Evolutionary conservation across 2,888 invertebrate species (phyloP).

Genomic region (Eupithecia insigniata): DNA sequence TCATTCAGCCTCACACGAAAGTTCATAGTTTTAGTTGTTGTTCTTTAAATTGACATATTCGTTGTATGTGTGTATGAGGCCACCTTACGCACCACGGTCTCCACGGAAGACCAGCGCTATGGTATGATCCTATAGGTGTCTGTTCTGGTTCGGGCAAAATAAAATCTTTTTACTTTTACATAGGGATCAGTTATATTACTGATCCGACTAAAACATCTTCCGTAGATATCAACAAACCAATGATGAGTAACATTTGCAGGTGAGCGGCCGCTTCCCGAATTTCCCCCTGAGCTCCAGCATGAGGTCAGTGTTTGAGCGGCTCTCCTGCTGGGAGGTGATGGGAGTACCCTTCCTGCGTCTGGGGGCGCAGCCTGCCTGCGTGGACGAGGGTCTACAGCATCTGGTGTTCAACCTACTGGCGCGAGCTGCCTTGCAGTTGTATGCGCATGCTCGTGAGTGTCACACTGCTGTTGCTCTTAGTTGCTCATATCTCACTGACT

Average conservation of each 20-base stretch:
- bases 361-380: constrained; percentile 86
- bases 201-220: no score
- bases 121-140: no score
- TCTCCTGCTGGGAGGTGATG: constrained; percentile 74
- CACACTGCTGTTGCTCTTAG: not conserved
- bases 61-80: no score
- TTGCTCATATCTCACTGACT: not conserved
- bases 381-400: constrained; percentile 78
- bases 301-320: constrained; percentile 60
- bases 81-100: no score
- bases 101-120: no score
- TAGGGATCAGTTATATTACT: no score
- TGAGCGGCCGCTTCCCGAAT: constrained; percentile 77
- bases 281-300: constrained; percentile 87
- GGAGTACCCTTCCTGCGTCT: constrained; percentile 88
- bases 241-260: not conserved
- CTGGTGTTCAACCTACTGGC: constrained; percentile 81
- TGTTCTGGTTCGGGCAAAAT: no score
- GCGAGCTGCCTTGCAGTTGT: constrained; percentile 86
- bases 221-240: no score
- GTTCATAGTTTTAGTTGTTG: no score
- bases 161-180: no score
- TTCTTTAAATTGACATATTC: no score
- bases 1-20: no score
- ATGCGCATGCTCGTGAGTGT: constrained; percentile 83